phyloP scores from a whole-genome alignment of 2,113 vertebrate genomes.

The Morphnarchus princeps region DNA sequence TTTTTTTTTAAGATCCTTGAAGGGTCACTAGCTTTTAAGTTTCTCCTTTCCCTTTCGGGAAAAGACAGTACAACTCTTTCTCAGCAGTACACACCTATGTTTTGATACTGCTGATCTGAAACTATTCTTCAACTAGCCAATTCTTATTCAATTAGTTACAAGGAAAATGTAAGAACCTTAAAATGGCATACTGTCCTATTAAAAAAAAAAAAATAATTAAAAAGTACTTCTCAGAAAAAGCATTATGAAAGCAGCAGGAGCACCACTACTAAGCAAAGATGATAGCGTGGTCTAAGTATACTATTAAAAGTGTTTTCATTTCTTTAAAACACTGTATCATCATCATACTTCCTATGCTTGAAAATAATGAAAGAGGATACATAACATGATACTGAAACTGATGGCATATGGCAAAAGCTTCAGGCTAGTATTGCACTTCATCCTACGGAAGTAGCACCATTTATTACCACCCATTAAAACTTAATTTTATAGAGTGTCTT shows the following conservation, averaged over 20 bases:
- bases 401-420: background rate
- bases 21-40: background rate
- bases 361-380: background rate
- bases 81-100: background rate
- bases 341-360: background rate
- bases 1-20: background rate
- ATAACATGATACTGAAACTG: background rate
- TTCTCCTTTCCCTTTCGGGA: background rate
- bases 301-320: background rate
- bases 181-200: background rate
- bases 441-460: slow-evolving; percentile 31
- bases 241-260: background rate
- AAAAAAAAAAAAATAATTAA: too few relatives aligned
- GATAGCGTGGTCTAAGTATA: background rate
- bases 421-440: slow-evolving; percentile 3
- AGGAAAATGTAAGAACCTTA: background rate
- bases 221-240: background rate
- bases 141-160: background rate
- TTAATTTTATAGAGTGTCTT: slow-evolving; percentile 60
- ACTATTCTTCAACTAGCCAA: background rate
- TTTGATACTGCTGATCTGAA: background rate
- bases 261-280: background rate
- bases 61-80: background rate
- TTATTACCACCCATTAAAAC: slow-evolving; percentile 67
- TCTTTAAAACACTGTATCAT: background rate